Evolutionary conservation across 2,888 invertebrate genomes (phyloP), one percentile per base, ranked within the genome.

Genomic region (Schizotus pectinicornis): DNA sequence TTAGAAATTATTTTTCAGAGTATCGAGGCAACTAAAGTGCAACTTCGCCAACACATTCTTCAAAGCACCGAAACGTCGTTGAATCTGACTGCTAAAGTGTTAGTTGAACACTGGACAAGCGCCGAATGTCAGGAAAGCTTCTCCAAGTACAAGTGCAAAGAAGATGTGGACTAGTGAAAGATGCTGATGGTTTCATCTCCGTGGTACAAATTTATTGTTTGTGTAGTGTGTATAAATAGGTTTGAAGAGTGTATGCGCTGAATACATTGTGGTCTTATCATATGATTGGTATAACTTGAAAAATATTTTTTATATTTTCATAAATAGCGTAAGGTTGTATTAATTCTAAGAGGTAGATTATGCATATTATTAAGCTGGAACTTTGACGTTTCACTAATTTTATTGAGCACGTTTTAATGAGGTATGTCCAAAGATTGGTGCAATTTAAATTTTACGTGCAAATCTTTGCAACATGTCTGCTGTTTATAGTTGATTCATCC

Each of bases 21-120:
- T 41, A 83, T 90, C 78, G 83, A 86, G 77, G 83, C 82, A 66
- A 86, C 82, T 62, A 84, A 83, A 76, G 81, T 79, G 68, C 81
- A 84, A 70, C 80, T 84, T 67, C 85, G 85, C 62, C 83, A 81
- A 74, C 85, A 84, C 76, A 82, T 86, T 55, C 79, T 85, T 50
- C 78, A 82, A 45, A 84, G 83, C 63, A 76, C 87, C 61, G 85
- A 87, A 61, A 78, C 82, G 13, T 83, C 84, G 32, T 80, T 91
- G 70, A 87, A 88, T 63, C 82, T 84, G 2, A 91, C 92, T 77
- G 84, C 86, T 54, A 85, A 86, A 68, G 79, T 89, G 31, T 81
- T 93, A 57, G 80, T 87, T 3, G 85, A 90, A 63, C 88, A 89
- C 71, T 94, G 93, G 93, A 84, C 84, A 60, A 88, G 89, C 1